These are phyloP conservation scores for Andrena cerasifolii DNA, from an alignment of 1,140 invertebrate species.

Conservation along the genomic window DNA sequence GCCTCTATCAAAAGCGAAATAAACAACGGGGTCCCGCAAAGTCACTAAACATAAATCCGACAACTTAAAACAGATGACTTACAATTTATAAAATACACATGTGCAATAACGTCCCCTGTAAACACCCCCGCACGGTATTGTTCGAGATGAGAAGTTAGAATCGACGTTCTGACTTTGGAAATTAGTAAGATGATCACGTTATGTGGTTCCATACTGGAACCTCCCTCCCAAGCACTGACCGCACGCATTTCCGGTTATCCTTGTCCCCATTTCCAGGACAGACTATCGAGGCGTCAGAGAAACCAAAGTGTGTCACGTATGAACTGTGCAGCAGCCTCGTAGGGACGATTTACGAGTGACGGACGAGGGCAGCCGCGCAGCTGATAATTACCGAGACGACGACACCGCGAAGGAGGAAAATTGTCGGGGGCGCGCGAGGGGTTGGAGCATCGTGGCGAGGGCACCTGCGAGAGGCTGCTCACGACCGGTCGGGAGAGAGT, in stretches of 20 bases:
- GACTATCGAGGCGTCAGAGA: slow-evolving; percentile 33
- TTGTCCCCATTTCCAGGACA: neutral
- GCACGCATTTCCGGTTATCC: slow-evolving; percentile 19
- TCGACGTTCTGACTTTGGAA: too few species aligned
- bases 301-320: slow-evolving; percentile 64
- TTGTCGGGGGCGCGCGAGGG: slow-evolving; percentile 48
- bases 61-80: too few species aligned
- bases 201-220: neutral
- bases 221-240: slow-evolving; percentile 7
- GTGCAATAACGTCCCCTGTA: too few species aligned
- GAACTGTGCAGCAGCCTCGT: slow-evolving; percentile 2
- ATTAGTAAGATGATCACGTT: too few species aligned
- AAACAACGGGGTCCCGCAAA: too few species aligned
- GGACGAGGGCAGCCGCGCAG: slow-evolving; percentile 54
- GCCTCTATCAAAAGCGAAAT: too few species aligned
- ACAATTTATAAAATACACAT: too few species aligned
- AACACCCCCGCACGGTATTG: too few species aligned
- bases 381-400: slow-evolving; percentile 65
- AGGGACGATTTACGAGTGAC: slow-evolving; percentile 51
- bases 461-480: slow-evolving; percentile 69
- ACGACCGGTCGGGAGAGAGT: slow-evolving; percentile 60
- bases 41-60: too few species aligned
- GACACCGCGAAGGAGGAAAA: slow-evolving; percentile 43
- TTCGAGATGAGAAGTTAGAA: too few species aligned
- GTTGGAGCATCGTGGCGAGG: slow-evolving; percentile 55